Evolutionary conservation across 1,140 invertebrate genomes (phyloP).

Genomic region (Polypedilum vanderplanki): DNA sequence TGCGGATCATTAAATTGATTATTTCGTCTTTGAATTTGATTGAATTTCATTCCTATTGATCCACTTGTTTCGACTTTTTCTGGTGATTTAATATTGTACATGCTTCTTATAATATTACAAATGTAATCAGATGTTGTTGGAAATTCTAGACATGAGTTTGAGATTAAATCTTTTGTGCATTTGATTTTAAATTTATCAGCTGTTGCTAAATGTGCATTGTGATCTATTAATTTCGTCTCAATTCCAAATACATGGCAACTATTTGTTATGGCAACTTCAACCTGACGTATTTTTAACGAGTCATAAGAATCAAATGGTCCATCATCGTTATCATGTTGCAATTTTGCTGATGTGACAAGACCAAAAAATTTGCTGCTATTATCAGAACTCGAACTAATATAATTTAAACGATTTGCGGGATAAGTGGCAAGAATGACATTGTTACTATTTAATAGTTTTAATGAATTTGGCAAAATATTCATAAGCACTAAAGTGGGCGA

Average conservation of each 20-base stretch:
- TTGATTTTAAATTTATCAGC: constrained; percentile 69
- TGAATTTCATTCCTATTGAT: constrained; percentile 46
- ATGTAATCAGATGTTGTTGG: constrained; percentile 81
- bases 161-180: constrained; percentile 64
- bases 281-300: constrained; percentile 31
- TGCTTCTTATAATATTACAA: constrained; percentile 62
- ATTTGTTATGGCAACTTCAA: constrained; percentile 59
- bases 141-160: constrained; percentile 76
- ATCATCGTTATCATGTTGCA: constrained; percentile 41
- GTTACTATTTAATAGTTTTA: constrained; percentile 65
- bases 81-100: constrained; percentile 53
- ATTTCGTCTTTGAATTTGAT: constrained; percentile 38
- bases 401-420: constrained; percentile 76
- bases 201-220: constrained; percentile 66
- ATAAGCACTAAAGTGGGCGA: constrained; percentile 80
- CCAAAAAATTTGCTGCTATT: constrained; percentile 89
- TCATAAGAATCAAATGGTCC: neutral
- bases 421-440: constrained; percentile 70
- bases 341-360: constrained; percentile 72
- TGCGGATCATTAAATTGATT: constrained; percentile 33
- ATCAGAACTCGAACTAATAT: constrained; percentile 81
- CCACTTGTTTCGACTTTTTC: neutral
- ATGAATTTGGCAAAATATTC: constrained; percentile 69
- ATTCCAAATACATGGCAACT: constrained; percentile 95
- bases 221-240: constrained; percentile 75